Base-by-base conservation (phyloP, 1,140 invertebrate species). In the Pararge aegeria region DNA sequence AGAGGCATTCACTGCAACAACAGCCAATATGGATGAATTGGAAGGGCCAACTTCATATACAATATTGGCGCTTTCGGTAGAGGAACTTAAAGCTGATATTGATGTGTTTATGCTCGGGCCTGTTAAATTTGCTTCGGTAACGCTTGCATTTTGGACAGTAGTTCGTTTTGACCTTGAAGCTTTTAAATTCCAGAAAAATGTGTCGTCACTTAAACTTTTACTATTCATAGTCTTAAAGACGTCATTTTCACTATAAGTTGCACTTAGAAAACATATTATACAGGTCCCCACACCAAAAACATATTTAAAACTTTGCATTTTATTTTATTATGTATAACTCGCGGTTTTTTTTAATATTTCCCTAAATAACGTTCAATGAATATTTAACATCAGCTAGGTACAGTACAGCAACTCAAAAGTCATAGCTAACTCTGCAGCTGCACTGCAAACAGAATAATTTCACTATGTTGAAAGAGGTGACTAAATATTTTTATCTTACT, bases 11-110 rank as follows among this genome's bases (percentile, higher is more conserved):
- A 83, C 66, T 60, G 68, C 72, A 15, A 70, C 58, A 44, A 80
- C 70, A 27, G 80, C 53, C 10, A 82, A 46, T 53, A 78, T 70
- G 0, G 81, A 82, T 16, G 74, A 73, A 68, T 80, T 75, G 15
- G 79, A 80, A 24, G 75, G 64, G 9, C 77, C 76, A 44, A 79
- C 64, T 55, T 88, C 82, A 65, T 81, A 79, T 42, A 76, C 64
- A 44, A 74, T 42, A 57, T 76, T 78, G 4, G 74, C 37, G 55
- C 53, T 72, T 62, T 86, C 84, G 30, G 80, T 77, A 40, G 85
- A 76, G 4, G 42, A 15, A 13, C 69, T 70, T 50, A 68, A 61
- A 20, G 52, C 72, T 15, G 68, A 48, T 7, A 59, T 21, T 42
- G 74, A 73, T 20, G 62, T 59, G 66, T 78, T 75, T 19, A 53